Base-by-base conservation (phyloP, 2,797 vertebrate genomes). In the Alosa sapidissima region DNA sequence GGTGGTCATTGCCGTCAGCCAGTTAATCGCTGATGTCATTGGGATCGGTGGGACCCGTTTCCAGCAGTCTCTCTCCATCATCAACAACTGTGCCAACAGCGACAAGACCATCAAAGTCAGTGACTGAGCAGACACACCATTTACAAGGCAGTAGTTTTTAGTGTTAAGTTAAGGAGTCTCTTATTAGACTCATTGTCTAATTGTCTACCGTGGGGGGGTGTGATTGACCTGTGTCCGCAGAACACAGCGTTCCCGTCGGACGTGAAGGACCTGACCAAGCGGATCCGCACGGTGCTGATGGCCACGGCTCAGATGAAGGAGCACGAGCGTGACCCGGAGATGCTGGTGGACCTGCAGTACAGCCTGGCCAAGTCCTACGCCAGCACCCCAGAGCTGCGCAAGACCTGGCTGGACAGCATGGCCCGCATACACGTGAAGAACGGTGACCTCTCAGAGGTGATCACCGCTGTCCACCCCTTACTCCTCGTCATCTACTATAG, bases 241-340 rank as follows among this genome's bases (percentile, higher is more conserved):
- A 97, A 97, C 91, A 99, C 98, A 1, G 97, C 96, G 0, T 99
- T 99, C 91, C 97, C 98, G 0, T 98, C 97, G 0, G 98, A 99
- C 0, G 98, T 99, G 51, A 99, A 99, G 89, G 98, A 99, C 93
- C 92, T 99, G 90, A 99, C 98, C 49, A 99, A 99, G 87, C 95
- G 98, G 48, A 99, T 99, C 89, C 95, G 98, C 55, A 99, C 98
- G 0, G 98, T 99, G 0, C 92, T 99, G 89, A 99, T 99, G 98
- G 98, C 98, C 88, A 99, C 98, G 0, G 98, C 98, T 84, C 98
- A 99, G 93, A 99, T 99, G 98, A 99, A 99, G 93, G 98, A 99
- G 87, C 98, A 99, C 0, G 98, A 99, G 90, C 94, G 97, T 14
- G 98, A 99, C 90, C 97, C 98, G 0, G 98, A 99, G 94, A 99